Conservation (phyloP, 2,797 vertebrate genomes). For the Anniella stebbinsi region DNA sequence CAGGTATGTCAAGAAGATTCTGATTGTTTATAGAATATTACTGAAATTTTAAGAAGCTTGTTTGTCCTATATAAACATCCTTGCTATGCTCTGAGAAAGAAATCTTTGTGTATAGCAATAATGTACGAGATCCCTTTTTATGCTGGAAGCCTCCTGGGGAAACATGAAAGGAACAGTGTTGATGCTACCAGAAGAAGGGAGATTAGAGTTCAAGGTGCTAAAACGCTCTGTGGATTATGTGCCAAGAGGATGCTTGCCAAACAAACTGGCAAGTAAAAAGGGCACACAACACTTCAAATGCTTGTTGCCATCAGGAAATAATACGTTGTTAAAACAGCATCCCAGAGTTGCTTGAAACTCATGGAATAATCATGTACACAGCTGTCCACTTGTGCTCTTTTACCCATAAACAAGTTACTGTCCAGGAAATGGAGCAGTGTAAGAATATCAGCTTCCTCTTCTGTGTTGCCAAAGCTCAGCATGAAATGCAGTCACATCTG, state of each 20-base stretch:
- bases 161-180: neutral
- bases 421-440: slow-evolving; percentile 40
- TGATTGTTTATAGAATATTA: accelerated
- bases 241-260: neutral
- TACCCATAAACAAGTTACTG: neutral
- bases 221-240: neutral
- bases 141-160: slow-evolving; percentile 13
- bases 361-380: neutral
- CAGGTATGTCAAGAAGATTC: slow-evolving; percentile 80
- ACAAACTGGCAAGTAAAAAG: neutral
- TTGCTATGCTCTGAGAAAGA: neutral
- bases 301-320: neutral
- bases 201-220: neutral
- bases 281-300: neutral
- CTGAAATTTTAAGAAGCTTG: neutral
- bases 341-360: neutral
- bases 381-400: accelerated
- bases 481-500: neutral
- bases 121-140: neutral
- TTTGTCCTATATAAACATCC: neutral
- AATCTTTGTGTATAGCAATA: neutral
- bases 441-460: slow-evolving; percentile 7
- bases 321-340: neutral
- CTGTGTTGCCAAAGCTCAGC: slow-evolving; percentile 7
- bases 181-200: neutral